These are phyloP conservation scores for Panthera uncia DNA, from an alignment of 2,113 vertebrate genomes.

Conservation along the genomic window DNA sequence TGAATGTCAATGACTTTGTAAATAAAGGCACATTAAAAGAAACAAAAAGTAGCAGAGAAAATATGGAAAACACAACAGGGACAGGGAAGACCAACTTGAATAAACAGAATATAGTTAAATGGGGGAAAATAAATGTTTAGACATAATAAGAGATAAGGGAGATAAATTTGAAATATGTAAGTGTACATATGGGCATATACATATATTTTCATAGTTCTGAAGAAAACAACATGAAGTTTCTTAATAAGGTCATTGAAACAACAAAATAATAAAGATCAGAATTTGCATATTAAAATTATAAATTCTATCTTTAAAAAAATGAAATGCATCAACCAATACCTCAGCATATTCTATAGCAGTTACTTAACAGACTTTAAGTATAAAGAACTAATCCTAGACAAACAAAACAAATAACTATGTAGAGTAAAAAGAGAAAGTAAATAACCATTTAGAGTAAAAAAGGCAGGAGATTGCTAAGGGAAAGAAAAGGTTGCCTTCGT, in stretches of 20 bases:
- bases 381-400: not conserved
- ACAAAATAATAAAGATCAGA: not conserved
- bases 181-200: not conserved
- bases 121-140: not conserved
- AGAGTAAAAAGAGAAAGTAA: not conserved
- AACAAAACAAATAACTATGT: not conserved
- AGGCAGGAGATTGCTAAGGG: not conserved
- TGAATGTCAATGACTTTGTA: not conserved
- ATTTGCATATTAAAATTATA: not conserved
- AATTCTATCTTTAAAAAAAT: not conserved
- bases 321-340: not conserved
- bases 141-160: not conserved
- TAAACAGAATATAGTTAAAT: not conserved
- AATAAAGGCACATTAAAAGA: constrained; percentile 1
- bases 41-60: not conserved
- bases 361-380: not conserved
- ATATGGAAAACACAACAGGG: not conserved
- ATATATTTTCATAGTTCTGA: not conserved
- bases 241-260: not conserved
- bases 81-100: not conserved
- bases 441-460: not conserved
- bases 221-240: not conserved
- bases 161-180: not conserved
- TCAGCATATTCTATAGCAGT: not conserved
- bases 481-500: not conserved